Evolutionary conservation across 92 coral and sea anemone species (phyloP).

Genomic region (Actinostola sp.): DNA sequence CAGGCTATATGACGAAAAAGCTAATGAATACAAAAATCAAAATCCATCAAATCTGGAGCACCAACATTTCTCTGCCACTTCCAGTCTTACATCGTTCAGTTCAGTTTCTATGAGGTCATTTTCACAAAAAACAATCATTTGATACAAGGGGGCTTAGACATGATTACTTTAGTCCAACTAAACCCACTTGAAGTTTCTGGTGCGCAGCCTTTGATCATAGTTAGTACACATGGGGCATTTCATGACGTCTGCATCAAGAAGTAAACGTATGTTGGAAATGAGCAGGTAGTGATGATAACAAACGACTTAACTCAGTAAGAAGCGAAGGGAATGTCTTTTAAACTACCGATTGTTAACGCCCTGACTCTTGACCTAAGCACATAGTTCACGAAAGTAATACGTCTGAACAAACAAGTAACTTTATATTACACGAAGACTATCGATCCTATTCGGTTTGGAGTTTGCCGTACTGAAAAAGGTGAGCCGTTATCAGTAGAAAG

Average conservation of each 20-base stretch:
- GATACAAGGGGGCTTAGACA: not conserved
- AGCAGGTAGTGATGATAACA: conserved; percentile 8
- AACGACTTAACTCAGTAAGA: conserved; percentile 6
- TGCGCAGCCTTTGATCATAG: conserved; percentile 31
- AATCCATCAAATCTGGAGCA: no score
- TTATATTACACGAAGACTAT: not conserved
- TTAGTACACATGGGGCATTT: not conserved
- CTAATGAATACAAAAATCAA: no score
- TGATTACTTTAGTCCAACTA: not conserved
- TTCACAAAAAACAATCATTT: no score
- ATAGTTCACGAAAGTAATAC: not conserved
- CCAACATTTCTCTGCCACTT: no score
- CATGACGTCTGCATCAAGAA: not conserved
- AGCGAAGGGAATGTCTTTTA: conserved; percentile 26
- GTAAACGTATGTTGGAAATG: not conserved
- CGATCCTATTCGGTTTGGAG: no score
- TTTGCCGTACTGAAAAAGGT: no score
- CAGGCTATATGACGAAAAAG: no score
- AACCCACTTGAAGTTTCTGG: conserved; percentile 21
- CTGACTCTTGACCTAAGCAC: conserved; percentile 11
- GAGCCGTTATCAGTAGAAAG: no score
- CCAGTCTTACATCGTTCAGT: not conserved
- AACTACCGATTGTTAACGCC: conserved; percentile 14
- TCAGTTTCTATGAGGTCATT: not conserved
- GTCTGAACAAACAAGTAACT: not conserved